Evolutionary conservation across 2,888 invertebrate species (phyloP), one percentile per base, ranked within the genome.

Genomic region (Eupithecia tripunctaria): DNA sequence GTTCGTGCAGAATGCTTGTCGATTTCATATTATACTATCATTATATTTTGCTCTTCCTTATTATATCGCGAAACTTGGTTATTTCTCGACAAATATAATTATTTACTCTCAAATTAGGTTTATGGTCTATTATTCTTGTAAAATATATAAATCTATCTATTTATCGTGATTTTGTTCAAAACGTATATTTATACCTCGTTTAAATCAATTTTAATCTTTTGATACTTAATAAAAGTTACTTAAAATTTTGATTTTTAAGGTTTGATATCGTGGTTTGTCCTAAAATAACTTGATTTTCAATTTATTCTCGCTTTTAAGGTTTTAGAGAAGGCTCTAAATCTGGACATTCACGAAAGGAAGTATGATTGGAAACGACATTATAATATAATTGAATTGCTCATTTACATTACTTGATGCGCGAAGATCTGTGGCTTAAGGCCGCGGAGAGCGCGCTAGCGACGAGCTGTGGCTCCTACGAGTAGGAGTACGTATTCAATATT

Each of bases 191-290:
- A 66, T 29, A 10, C 60, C 29, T 59, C 36, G 27, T 64, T 68
- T 74, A 64, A 71, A 63, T 67, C 67, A 29, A 56, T 71, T 76
- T 76, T 73, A n/a, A 70, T 77, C 62, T 75, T 75, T 78, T 71
- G 38, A 70, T 41, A 69, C 60, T 62, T 63, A 68, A 84, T 81
- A 82, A 82, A 80, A 76, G 82, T 76, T 77, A 76, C 70, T 75
- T 66, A 25, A 56, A 70, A 78, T 77, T 80, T 85, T 88, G 84
- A 80, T 82, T 89, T 89, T 86, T 83, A 89, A 88, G 82, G 84
- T 89, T 90, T 89, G 87, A 89, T 90, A 91, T 90, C 87, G 91
- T 91, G 87, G 88, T 83, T 88, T 86, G 88, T 91, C 87, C 82
- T 85, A 86, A 88, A 82, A 68, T 67, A 67, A 70, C 60, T 74